Base-by-base conservation (phyloP, 2,888 invertebrate genomes). In the Bugula neritina region DNA sequence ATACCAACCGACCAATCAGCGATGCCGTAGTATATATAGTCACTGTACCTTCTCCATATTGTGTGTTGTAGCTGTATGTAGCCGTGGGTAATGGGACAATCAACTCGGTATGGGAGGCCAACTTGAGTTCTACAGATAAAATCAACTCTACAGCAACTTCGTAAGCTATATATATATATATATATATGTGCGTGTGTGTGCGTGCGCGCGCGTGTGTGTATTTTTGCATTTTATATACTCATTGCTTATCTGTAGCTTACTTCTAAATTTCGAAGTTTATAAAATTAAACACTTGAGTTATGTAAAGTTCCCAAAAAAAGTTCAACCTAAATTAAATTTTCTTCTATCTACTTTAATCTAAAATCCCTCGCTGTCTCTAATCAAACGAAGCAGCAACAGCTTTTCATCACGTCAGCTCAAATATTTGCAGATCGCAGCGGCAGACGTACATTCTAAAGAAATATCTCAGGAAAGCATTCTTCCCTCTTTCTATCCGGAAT, bases 391-490 rank as follows among this genome's bases (percentile, higher is more conserved):
- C n/a, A n/a, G n/a, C n/a, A n/a, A n/a, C n/a, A n/a, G n/a, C n/a
- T n/a, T n/a, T n/a, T n/a, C n/a, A n/a, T n/a, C n/a, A n/a, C n/a
- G n/a, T n/a, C n/a, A n/a, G n/a, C n/a, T n/a, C n/a, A n/a, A n/a
- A 43, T 17, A 43, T 63, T 10, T 63, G 10, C 23, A 74, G 73
- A 57, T 25, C 35, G 17, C 74, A 76, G 10, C 73, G 81, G 43
- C 78, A 79, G 72, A 72, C 76, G 17, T 79, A 77, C 72, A 79
- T 82, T 34, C 72, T 77, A 55, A 73, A 77, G 25, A 83, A 83
- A 73, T 82, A 83, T 73, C 76, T 77, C 69, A 70, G 76, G 2
- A 78, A 76, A 69, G 58, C 71, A 13, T 81, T 75, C 75, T 79
- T 78, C 73, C 76, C 27, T 13, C 5, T 31, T 5, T 2, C 63